phyloP scores from a whole-genome alignment of 2,797 vertebrate genomes.

The Erethizon dorsatum region DNA sequence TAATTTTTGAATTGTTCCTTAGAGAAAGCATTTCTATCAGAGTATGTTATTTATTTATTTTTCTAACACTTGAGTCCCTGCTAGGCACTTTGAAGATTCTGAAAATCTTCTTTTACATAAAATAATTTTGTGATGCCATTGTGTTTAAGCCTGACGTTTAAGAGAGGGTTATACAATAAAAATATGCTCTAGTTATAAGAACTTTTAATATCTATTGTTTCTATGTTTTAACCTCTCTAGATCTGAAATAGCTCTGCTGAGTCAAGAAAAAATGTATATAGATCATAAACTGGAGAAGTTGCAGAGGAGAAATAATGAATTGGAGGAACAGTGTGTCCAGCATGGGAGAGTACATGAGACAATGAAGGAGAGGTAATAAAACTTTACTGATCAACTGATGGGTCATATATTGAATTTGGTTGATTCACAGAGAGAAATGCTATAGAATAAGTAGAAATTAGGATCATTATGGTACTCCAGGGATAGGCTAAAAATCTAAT shows the following conservation, averaged over 20 bases:
- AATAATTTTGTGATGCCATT: background rate
- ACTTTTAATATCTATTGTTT: slow-evolving; percentile 84
- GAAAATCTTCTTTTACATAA: slow-evolving; percentile 9
- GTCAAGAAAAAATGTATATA: slow-evolving; percentile 93
- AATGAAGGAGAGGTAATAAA: slow-evolving; percentile 95
- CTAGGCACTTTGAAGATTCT: background rate
- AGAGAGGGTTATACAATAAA: slow-evolving; percentile 77
- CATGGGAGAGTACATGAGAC: slow-evolving; percentile 95
- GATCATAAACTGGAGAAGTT: slow-evolving; percentile 92
- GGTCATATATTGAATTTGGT: background rate
- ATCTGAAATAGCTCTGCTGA: slow-evolving; percentile 92
- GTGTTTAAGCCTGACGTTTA: slow-evolving; percentile 69
- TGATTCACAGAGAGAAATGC: slow-evolving; percentile 68
- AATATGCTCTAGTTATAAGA: slow-evolving; percentile 73
- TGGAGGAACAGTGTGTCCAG: slow-evolving; percentile 96
- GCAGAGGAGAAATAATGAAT: slow-evolving; percentile 92
- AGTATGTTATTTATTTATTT: background rate
- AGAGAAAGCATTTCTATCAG: background rate
- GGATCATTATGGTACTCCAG: slow-evolving; percentile 2
- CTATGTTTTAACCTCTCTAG: slow-evolving; percentile 88
- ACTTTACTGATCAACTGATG: slow-evolving; percentile 61
- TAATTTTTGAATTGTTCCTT: background rate
- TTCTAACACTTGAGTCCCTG: background rate
- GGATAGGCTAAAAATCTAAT: slow-evolving; percentile 54
- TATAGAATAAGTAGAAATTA: slow-evolving; percentile 14